These are phyloP conservation scores for Thera britannica DNA, from an alignment of 2,888 invertebrate species.

Conservation along the genomic window DNA sequence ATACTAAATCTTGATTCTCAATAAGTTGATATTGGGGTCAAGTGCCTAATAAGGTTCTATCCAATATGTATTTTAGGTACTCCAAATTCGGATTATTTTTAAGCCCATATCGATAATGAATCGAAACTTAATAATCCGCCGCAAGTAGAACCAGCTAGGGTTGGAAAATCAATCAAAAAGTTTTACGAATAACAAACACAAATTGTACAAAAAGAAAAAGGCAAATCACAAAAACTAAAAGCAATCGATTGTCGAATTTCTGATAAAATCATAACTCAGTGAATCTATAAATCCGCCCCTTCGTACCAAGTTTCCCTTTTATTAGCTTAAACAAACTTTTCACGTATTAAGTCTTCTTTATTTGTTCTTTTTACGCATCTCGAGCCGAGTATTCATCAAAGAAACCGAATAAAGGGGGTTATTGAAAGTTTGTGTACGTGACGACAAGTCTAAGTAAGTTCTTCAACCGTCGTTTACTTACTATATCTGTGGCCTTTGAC, in stretches of 20 bases:
- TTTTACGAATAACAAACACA: slow-evolving; percentile 1
- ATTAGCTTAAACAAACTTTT: slow-evolving; percentile 38
- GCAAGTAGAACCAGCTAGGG: background rate
- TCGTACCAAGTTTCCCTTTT: slow-evolving; percentile 37
- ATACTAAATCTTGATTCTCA: background rate
- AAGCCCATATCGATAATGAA: background rate
- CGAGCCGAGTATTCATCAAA: slow-evolving; percentile 38
- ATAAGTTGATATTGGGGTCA: slow-evolving; percentile 5
- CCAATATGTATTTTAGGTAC: slow-evolving; percentile 1
- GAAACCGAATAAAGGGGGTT: slow-evolving; percentile 45
- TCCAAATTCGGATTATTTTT: background rate
- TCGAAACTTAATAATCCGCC: slow-evolving; percentile 5
- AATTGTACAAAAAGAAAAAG: slow-evolving; percentile 3
- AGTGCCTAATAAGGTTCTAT: slow-evolving; percentile 3
- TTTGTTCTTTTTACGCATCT: slow-evolving; percentile 40
- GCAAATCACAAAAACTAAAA: slow-evolving; percentile 10
- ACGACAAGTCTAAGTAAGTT: slow-evolving; percentile 41
- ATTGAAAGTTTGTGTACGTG: slow-evolving; percentile 55
- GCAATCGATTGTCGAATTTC: slow-evolving; percentile 23
- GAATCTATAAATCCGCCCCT: slow-evolving; percentile 27
- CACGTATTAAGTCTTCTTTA: slow-evolving; percentile 38
- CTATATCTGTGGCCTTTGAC: slow-evolving; percentile 50
- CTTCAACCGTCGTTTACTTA: slow-evolving; percentile 33
- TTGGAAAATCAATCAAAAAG: slow-evolving; percentile 6
- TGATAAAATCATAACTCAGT: slow-evolving; percentile 28